These are phyloP conservation scores for Pipistrellus kuhlii DNA, from an alignment of 2,797 vertebrate species.

Conservation along the genomic window DNA sequence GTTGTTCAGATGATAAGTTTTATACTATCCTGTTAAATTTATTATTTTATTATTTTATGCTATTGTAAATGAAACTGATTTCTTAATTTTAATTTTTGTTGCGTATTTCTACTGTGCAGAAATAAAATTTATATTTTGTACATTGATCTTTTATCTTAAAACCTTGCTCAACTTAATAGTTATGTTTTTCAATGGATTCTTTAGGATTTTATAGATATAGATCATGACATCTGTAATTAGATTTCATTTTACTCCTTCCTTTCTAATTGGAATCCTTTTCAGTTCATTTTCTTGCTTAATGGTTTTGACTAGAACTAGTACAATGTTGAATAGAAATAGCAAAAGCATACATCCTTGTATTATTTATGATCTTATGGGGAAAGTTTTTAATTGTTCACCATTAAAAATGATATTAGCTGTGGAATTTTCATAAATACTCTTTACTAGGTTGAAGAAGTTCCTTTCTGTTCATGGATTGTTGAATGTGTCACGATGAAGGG, in stretches of 20 bases:
- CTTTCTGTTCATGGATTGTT: not conserved
- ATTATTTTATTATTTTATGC: slow-evolving; percentile 25
- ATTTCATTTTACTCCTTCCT: not conserved
- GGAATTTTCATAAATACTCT: not conserved
- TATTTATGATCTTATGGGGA: not conserved
- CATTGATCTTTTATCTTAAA: not conserved
- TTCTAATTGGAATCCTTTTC: not conserved
- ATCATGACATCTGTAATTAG: not conserved
- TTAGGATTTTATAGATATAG: not conserved
- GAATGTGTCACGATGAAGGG: not conserved
- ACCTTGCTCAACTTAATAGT: not conserved
- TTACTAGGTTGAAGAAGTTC: slow-evolving; percentile 8
- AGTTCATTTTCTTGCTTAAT: not conserved
- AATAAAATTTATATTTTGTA: not conserved
- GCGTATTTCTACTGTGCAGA: not conserved
- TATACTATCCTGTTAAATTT: not conserved
- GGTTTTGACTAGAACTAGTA: not conserved
- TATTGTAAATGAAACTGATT: not conserved
- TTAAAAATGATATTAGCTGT: not conserved
- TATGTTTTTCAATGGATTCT: not conserved
- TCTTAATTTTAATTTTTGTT: slow-evolving; percentile 54
- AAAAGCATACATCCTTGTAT: not conserved
- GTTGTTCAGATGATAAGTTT: slow-evolving; percentile 21
- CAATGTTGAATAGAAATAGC: slow-evolving; percentile 16
- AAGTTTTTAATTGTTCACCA: slow-evolving; percentile 1